Evolutionary conservation across 2,888 invertebrate genomes (phyloP), one percentile per base, ranked within the genome.

Genomic region (Conistra vaccinii): DNA sequence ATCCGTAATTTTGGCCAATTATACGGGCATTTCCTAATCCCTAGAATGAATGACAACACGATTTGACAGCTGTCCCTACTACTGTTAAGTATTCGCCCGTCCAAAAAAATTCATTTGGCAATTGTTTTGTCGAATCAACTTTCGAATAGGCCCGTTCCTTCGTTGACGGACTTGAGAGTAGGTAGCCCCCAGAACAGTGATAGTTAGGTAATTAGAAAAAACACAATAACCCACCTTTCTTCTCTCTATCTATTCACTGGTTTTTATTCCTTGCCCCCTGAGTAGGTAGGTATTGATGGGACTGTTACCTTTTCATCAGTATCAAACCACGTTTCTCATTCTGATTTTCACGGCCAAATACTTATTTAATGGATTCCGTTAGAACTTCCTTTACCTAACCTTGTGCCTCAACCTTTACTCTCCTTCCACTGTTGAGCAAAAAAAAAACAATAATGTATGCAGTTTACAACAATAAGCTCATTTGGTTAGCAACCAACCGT

Each of bases 381-480:
- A 23, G 7, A 26, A 14, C n/a, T 55, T 32, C 48, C 14, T 80
- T 23, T 29, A n/a, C 17, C 9, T 39, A 39, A 65, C 32, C 35
- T 51, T 32, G 17, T 73, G 51, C 81, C 32, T 67, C 32, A 65
- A 66, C 60, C 39, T 61, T 61, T 9, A 32, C 17, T 51, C 53
- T 45, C 45, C 58, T 57, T 57, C 63, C 6, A 65, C 20, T 3
- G 53, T 35, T 78, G 12, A 23, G 1, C 6, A 65, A 58, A 20
- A 57, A 63, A 77, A 58, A 48, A 69, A 7, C 3, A 10, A 58
- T 62, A 84, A 73, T 62, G 51, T 84, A 81, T 69, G 74, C 80
- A 84, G 45, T 69, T 20, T 48, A 73, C 84, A 80, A 84, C 84
- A 81, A 84, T 73, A 57, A 35, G 57, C 84, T 80, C 73, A 73